Evolutionary conservation across 2,888 invertebrate species (phyloP).

Genomic region (Zele albiditarsus): DNA sequence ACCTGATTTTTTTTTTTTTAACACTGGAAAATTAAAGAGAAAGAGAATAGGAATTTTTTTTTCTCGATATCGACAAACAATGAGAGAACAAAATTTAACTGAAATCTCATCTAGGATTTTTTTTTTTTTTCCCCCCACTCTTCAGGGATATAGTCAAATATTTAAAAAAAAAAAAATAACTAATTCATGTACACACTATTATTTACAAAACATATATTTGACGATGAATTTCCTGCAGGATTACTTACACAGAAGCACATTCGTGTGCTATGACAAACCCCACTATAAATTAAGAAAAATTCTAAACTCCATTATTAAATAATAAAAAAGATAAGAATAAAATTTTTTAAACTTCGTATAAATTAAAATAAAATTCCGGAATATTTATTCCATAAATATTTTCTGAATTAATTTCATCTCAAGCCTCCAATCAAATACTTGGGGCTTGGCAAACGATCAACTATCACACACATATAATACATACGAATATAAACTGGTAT

Average conservation of each 20-base stretch:
- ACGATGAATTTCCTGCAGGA: slow-evolving; percentile 53
- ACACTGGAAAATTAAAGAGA: too few relatives aligned
- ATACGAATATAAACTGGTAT: slow-evolving; percentile 23
- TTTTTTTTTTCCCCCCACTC: too few relatives aligned
- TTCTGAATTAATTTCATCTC: not conserved
- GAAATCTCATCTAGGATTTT: too few relatives aligned
- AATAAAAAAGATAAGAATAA: slow-evolving; percentile 14
- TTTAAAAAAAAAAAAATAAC: slow-evolving; percentile 61
- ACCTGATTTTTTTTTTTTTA: too few relatives aligned
- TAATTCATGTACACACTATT: slow-evolving; percentile 68
- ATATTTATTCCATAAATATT: not conserved
- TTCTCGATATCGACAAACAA: too few relatives aligned
- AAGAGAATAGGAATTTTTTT: too few relatives aligned
- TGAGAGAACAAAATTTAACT: too few relatives aligned
- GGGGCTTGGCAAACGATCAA: slow-evolving; percentile 25
- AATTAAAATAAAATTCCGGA: too few relatives aligned
- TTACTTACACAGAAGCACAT: slow-evolving; percentile 49
- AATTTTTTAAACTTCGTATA: too few relatives aligned
- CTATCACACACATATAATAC: not conserved
- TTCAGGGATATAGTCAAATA: not conserved
- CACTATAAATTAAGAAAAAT: slow-evolving; percentile 34
- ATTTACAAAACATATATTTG: slow-evolving; percentile 59
- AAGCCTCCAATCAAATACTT: not conserved
- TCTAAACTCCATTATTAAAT: too few relatives aligned
- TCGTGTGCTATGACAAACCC: too few relatives aligned